Percentiles rank a stretch among this genome's conserved stretches.
Evolutionary conservation across 1,140 invertebrate genomes (phyloP).

Genomic region (Thrips palmi): DNA sequence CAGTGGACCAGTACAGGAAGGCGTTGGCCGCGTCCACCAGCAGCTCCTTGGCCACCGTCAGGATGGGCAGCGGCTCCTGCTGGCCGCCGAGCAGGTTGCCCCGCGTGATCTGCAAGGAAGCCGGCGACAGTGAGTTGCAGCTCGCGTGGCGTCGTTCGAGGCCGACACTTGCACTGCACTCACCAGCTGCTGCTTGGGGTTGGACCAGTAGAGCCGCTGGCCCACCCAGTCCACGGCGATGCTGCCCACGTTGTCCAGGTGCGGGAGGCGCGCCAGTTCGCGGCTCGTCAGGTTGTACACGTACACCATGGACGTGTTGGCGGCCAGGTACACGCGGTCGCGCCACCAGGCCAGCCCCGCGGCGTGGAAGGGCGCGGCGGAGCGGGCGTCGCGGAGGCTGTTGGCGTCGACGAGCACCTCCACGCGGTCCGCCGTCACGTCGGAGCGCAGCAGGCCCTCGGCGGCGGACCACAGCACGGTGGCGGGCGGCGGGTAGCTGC

Average conservation of each 20-base stretch:
- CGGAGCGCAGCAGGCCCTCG: constrained; percentile 47
- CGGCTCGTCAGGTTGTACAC: constrained; percentile 46
- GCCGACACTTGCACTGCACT: no score
- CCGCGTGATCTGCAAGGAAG: constrained; percentile 24
- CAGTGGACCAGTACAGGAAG: constrained; percentile 76
- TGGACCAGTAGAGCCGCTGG: constrained; percentile 76
- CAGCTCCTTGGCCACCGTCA: constrained; percentile 59
- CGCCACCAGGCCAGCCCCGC: constrained; percentile 49
- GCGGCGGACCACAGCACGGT: constrained; percentile 47
- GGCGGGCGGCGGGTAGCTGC: constrained; percentile 15
- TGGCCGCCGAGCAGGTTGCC: constrained; percentile 44
- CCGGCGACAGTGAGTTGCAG: no score
- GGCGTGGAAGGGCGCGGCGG: no score
- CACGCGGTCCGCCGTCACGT: constrained; percentile 51
- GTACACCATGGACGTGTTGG: constrained; percentile 48
- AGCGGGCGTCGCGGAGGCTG: constrained; percentile 25
- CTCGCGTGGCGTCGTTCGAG: no score
- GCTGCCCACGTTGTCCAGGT: constrained; percentile 50
- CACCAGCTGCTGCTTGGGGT: constrained; percentile 60
- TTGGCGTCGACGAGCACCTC: constrained; percentile 39
- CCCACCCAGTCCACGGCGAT: constrained; percentile 80
- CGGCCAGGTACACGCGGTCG: constrained; percentile 49
- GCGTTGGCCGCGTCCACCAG: constrained; percentile 64
- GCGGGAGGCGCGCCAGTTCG: constrained; percentile 30
- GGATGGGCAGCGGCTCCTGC: constrained; percentile 53